Base-by-base conservation (phyloP, 2,888 invertebrate genomes). In the Drosophila borborema region DNA sequence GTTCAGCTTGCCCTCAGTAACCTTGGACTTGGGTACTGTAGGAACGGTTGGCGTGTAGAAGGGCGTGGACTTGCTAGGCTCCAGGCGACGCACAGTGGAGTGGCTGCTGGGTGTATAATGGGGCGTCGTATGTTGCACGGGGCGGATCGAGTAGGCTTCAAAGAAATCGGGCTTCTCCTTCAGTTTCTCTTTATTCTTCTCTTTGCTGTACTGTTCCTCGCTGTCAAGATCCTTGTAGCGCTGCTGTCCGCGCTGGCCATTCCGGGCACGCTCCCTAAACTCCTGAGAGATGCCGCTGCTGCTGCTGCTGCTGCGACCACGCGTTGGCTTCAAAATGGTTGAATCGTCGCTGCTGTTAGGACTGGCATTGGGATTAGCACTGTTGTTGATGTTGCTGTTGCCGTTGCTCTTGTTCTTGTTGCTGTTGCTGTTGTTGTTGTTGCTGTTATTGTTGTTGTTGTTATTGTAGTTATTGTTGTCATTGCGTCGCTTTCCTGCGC, bases 1-100 rank as follows among this genome's bases (percentile, higher is more conserved):
- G 55, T 83, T 86, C 0, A 76, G 74, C 61, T 89, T 92, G 0
- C 90, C 86, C 20, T 92, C 92, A 1, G 90, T 90, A 40, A 79
- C 73, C 59, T 91, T 92, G 3, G 82, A 72, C 56, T 90, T 91
- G 7, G 72, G 46, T 2, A 93, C 74, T 3, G 91, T 88, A 12
- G 93, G 93, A 36, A 93, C 91, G 0, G 93, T 93, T 28, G 93
- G 93, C 4, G 93, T 93, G 60, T 93, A 93, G 75, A 90, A 93
- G 2, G 93, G 93, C 0, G 93, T 92, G 4, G 92, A 89, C 23
- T 91, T 88, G 23, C 92, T 92, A 1, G 91, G 82, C 31, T 93
- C 93, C 12, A 92, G 58, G 9, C 91, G 89, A 20, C 92, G 81
- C 1, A 91, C 92, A 0, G 93, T 93, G 5, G 92, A 89, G 28